Base-by-base conservation (phyloP, 2,797 vertebrate genomes). In the Rhabdomys pumilio region DNA sequence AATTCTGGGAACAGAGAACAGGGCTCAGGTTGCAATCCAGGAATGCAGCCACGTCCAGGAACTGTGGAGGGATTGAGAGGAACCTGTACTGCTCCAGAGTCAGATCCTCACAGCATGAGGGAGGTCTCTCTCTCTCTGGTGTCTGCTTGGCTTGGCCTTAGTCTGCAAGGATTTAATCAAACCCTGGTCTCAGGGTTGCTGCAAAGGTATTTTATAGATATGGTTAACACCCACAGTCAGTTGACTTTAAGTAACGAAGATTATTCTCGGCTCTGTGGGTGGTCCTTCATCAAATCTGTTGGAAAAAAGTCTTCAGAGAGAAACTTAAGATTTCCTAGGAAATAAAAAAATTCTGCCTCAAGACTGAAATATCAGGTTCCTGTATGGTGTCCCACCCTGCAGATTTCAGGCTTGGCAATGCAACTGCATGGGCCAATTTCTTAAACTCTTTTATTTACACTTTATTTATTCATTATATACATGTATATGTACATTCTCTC, bases 321-420 rank as follows among this genome's bases (percentile, higher is more conserved):
- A 91, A 84, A 34, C 76, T 67, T 67, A n/a, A 81, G 59, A 72
- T 90, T 95, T 96, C 41, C 50, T 10, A 31, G 77, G 72, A 26
- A 63, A 55, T 15, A 47, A 67, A 79, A 76, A 67, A 61, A 84
- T 38, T 59, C 55, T 59, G 26, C 29, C n/a, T 73, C 29, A 41
- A 59, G 55, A n/a, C 38, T 29, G 3, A n/a, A 47, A 57, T 15
- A 17, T 67, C 55, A 53, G 31, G 29, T 67, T 29, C 82, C 19
- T 44, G 53, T 44, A 20, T 15, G 0, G 4, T 13, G 31, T 63
- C 44, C 55, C 17, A 63, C 29, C 10, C 34, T 22, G 3, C 7
- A 69, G 44, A 41, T n/a, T 75, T 89, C 3, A 38, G 50, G 31
- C 41, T 88, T 50, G 72, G 53, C 44, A 67, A 38, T 22, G 17